Evolutionary conservation across 2,888 invertebrate genomes (phyloP).

Genomic region (Brachyopa scutellaris): DNA sequence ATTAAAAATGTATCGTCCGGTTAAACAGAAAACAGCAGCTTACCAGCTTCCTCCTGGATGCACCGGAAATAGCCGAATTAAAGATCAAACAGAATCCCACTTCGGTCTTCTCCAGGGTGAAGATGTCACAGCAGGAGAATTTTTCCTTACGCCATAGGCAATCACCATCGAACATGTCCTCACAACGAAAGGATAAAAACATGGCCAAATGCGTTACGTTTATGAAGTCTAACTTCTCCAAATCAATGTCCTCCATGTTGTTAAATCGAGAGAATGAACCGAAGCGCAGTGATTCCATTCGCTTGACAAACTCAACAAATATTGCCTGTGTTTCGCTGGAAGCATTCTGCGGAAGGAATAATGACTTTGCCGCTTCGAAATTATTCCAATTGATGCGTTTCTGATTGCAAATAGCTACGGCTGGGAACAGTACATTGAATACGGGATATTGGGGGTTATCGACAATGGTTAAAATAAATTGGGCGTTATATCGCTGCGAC

Average conservation of each 20-base stretch:
- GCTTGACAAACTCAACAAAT: conserved; percentile 75
- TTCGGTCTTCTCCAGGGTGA: conserved; percentile 82
- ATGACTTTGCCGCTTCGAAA: conserved; percentile 75
- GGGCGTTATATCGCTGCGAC: conserved; percentile 76
- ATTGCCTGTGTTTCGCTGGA: conserved; percentile 71
- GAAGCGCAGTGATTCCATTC: conserved; percentile 77
- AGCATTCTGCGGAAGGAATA: conserved; percentile 76
- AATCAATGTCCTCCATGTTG: conserved; percentile 77
- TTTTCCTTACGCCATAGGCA: conserved; percentile 81
- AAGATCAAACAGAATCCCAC: conserved; percentile 82
- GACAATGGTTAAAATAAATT: conserved; percentile 79
- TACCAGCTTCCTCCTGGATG: conserved; percentile 69
- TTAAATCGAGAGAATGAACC: conserved; percentile 75
- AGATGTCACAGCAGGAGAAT: conserved; percentile 81
- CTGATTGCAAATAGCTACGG: conserved; percentile 78
- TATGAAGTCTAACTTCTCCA: conserved; percentile 77
- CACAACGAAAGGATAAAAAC: conserved; percentile 77
- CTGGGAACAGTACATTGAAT: conserved; percentile 78
- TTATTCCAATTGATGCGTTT: conserved; percentile 80
- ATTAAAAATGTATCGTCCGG: no score
- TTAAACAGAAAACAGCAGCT: no score
- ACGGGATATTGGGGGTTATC: conserved; percentile 80
- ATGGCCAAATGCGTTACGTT: conserved; percentile 75
- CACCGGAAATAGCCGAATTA: conserved; percentile 79
- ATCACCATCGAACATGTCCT: conserved; percentile 79